These are phyloP conservation scores for Saccostrea echinata DNA, from an alignment of 1,140 invertebrate species.

Conservation along the genomic window DNA sequence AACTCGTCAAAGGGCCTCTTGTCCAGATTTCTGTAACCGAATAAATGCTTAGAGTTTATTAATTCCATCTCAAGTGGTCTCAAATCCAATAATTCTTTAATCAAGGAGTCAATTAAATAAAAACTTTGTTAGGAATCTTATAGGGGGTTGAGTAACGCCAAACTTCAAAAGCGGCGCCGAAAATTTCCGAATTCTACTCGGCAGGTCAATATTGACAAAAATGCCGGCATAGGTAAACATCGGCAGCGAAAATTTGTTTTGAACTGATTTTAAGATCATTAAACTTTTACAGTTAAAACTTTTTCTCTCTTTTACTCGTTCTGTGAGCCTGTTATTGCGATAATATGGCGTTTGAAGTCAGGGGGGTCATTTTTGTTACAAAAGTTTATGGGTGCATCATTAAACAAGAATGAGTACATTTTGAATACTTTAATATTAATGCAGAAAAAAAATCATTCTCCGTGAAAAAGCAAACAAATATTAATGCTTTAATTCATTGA, in stretches of 20 bases:
- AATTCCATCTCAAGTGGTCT: slow-evolving; percentile 26
- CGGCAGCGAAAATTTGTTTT: not conserved
- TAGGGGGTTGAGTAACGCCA: slow-evolving; percentile 29
- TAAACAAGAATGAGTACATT: not conserved
- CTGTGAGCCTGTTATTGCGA: not conserved
- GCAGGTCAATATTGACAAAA: slow-evolving; percentile 17
- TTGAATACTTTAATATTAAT: not conserved
- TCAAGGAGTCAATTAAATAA: slow-evolving; percentile 34
- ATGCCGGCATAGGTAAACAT: not conserved
- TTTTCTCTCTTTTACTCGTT: not conserved
- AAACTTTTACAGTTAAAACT: not conserved
- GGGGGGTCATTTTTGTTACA: not conserved
- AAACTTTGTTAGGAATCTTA: slow-evolving; percentile 21
- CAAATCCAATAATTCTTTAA: slow-evolving; percentile 30
- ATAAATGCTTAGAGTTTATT: slow-evolving; percentile 25
- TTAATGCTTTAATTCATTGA: too few relatives aligned
- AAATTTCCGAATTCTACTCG: slow-evolving; percentile 31
- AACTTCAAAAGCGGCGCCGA: slow-evolving; percentile 29
- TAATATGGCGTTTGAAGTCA: not conserved
- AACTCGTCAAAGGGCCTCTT: slow-evolving; percentile 5
- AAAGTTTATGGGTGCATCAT: not conserved
- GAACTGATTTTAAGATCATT: slow-evolving; percentile 28
- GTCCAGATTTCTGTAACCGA: not conserved
- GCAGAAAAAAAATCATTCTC: not conserved
- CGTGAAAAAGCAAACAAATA: not conserved